These are phyloP conservation scores for Chionoecetes opilio DNA, from an alignment of 1,140 invertebrate species.

Conservation along the genomic window DNA sequence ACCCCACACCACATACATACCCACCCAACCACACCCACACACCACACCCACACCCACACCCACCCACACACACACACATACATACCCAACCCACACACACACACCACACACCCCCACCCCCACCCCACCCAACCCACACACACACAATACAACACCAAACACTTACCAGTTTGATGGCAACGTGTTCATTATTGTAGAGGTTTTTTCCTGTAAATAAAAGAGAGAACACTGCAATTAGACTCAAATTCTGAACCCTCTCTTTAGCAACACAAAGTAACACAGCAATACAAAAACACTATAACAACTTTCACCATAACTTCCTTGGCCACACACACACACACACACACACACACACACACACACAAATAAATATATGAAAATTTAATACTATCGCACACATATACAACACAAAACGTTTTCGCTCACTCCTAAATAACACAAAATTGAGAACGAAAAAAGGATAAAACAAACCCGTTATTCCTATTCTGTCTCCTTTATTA, in stretches of 20 bases:
- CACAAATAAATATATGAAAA: not conserved
- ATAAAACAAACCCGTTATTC: not conserved
- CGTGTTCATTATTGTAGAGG: constrained; percentile 99
- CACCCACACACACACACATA: constrained; percentile 39
- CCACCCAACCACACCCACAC: too few relatives aligned
- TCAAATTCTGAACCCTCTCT: not conserved
- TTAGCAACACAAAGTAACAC: not conserved
- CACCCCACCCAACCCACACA: too few relatives aligned
- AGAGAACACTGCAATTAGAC: constrained; percentile 83
- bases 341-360: not conserved
- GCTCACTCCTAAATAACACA: not conserved
- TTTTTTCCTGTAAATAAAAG: constrained; percentile 89
- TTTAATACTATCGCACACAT: not conserved
- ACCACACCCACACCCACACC: too few relatives aligned
- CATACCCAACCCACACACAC: too few relatives aligned
- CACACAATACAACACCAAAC: not conserved
- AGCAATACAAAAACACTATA: not conserved
- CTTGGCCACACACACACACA: not conserved
- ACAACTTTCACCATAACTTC: too few relatives aligned
- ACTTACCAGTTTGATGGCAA: constrained; percentile 99
- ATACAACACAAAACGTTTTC: not conserved
- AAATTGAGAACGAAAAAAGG: not conserved
- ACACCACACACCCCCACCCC: too few relatives aligned
- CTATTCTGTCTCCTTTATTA: too few relatives aligned
- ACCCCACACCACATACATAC: too few relatives aligned